Percentiles rank a stretch among this genome's conserved stretches.
Conservation (phyloP, 2,888 invertebrate genomes). For the Dryocosmus kuriphilus region DNA sequence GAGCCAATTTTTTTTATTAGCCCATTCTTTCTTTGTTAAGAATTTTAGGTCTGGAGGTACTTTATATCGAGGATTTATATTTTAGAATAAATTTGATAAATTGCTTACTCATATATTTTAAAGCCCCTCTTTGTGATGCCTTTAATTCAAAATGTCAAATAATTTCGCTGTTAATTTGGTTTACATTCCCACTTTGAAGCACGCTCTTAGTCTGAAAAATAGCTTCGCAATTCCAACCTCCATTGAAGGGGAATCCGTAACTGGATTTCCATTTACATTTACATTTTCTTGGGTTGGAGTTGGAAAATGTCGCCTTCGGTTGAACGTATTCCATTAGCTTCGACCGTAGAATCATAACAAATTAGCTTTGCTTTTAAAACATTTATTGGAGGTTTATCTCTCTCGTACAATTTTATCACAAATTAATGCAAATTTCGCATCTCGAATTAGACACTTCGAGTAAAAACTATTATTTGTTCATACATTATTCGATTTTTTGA, state of each 20-base stretch:
- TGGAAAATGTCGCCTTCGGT: conserved; percentile 27
- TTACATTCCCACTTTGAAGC: conserved; percentile 44
- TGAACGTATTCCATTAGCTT: conserved; percentile 13
- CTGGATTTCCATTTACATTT: conserved; percentile 54
- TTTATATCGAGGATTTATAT: background rate
- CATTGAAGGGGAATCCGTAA: conserved; percentile 56
- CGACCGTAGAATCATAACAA: conserved; percentile 12
- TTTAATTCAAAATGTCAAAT: conserved; percentile 34
- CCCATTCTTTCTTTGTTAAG: background rate
- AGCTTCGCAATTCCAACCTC: conserved; percentile 45
- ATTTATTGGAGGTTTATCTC: background rate
- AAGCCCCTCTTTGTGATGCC: background rate
- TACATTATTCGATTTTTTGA: background rate
- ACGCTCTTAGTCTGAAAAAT: conserved; percentile 56
- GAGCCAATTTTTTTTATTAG: no score
- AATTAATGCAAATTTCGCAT: background rate
- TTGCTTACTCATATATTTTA: background rate
- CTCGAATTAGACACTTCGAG: background rate
- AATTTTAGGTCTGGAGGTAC: background rate
- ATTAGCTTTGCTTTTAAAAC: background rate
- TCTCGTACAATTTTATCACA: background rate
- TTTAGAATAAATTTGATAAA: background rate
- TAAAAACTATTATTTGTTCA: background rate
- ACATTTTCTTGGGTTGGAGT: conserved; percentile 19
- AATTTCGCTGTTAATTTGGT: conserved; percentile 51